Base-by-base conservation (phyloP, 2,113 vertebrate genomes). In the Heterochromis multidens region DNA sequence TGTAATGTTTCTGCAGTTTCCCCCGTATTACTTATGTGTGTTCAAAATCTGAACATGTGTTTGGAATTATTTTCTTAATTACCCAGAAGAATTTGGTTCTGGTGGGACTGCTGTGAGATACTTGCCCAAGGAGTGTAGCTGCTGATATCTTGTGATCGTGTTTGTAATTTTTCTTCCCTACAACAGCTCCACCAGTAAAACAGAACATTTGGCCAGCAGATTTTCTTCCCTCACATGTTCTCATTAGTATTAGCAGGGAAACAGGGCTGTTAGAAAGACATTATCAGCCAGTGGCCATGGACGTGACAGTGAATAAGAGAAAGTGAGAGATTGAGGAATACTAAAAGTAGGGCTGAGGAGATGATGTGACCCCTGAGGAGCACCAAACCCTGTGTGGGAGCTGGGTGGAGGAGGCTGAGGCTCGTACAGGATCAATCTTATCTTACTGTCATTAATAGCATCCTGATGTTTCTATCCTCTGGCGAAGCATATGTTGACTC, bases 351-450 rank as follows among this genome's bases (percentile, higher is more conserved):
- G 12, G 27, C 59, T 57, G 89, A 94, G 59, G 40, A 88, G 65
- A 33, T 58, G 84, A 83, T 85, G 72, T 56, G 74, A 52, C 77
- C 74, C 77, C 57, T 25, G 81, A 87, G 85, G 86, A 89, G 37
- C 78, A 80, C 46, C 78, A 19, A 57, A 35, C 85, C 11, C 21
- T 79, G 63, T 58, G 86, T 88, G 85, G 87, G 85, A 87, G 89
- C 77, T 43, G 81, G 29, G 40, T 43, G 76, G 87, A 12, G 25
- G 43, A 72, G 67, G 25, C 25, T 19, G 43, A 72, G 67, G 83
- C 85, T 92, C 93, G 93, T 89, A 83, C 81, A 95, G 94, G 86
- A 95, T 86, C 91, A 94, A 95, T 96, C 95, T 91, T 91, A 94
- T 89, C 89, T 81, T 78, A 80, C 25, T 56, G 86, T 86, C 95